These are phyloP conservation scores for Protonibea diacanthus DNA, from an alignment of 2,797 vertebrate genomes.

Conservation along the genomic window DNA sequence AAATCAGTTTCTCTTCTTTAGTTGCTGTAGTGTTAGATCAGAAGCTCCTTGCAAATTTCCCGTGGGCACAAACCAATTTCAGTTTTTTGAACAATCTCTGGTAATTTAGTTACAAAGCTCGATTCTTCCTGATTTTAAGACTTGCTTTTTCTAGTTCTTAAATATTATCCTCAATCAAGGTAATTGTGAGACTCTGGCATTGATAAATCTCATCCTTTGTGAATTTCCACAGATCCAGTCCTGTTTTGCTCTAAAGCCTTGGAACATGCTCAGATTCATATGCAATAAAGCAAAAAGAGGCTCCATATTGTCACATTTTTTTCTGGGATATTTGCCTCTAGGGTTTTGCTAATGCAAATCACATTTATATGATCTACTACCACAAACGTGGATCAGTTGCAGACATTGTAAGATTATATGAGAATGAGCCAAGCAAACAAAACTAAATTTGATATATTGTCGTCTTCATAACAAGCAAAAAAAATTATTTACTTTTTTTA, in stretches of 20 bases:
- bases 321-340: conserved; percentile 20
- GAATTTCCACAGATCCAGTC: conserved; percentile 16
- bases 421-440: conserved; percentile 19
- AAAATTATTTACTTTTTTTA: background rate
- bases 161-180: conserved; percentile 20
- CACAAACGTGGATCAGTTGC: conserved; percentile 16
- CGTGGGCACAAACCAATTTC: background rate
- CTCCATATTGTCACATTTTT: conserved; percentile 30
- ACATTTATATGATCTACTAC: conserved; percentile 38
- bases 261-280: conserved; percentile 32
- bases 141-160: conserved; percentile 10
- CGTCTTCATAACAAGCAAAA: conserved; percentile 16
- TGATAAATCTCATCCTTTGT: conserved; percentile 23
- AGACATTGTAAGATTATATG: conserved; percentile 25
- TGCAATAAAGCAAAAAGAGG: conserved; percentile 34
- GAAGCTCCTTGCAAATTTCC: background rate
- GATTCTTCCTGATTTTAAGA: background rate
- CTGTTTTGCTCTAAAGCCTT: conserved; percentile 21
- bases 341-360: conserved; percentile 31
- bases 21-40: conserved; percentile 6
- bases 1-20: conserved; percentile 1
- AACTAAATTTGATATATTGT: conserved; percentile 17
- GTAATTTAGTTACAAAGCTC: background rate
- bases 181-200: conserved; percentile 17
- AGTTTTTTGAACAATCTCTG: background rate